Evolutionary conservation across 2,888 invertebrate species (phyloP), one percentile per base, ranked within the genome.

Genomic region (Hipparchia sbordonii): DNA sequence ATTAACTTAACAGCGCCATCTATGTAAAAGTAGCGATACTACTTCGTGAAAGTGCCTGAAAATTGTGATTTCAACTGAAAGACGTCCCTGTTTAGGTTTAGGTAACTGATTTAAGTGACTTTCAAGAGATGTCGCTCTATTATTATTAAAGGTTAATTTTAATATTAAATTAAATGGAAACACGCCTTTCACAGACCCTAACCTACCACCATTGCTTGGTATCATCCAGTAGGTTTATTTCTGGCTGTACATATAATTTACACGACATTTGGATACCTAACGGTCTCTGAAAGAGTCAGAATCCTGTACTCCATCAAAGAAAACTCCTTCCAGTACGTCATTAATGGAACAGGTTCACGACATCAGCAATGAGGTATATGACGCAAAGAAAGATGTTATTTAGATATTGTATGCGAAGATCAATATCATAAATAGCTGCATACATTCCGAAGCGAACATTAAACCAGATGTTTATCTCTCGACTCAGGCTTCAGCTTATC

Each of bases 1-100:
- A 45, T 23, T 66, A 51, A 6, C 46, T 56, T 67, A 4, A 66
- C 71, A 82, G 77, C 81, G 82, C 82, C 82, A 82, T 82, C 82
- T 82, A 67, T 79, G 72, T 60, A 70, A 77, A 73, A 48, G 6
- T 5, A 23, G 10, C 2, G 9, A 66, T 46, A 78, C 73, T 74
- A 62, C n/a, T 33, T 59, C 72, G 52, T 66, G 68, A 23, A 54
- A 13, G 62, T n/a, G 61, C 9, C 72, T 75, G 76, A 76, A 75
- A 73, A 60, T 5, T 66, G 33, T 62, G 46, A 52, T 54, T 3
- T 66, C 51, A 46, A 48, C 52, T 60, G 51, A 68, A 72, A 33
- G 46, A 12, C 65, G 67, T 9, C 52, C 45, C 70, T 70, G 45
- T 39, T 59, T 72, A 46, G 46, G 45, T 39, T 54, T 72, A 46